Conservation (phyloP, 2,113 vertebrate species). For the Monopterus albus region DNA sequence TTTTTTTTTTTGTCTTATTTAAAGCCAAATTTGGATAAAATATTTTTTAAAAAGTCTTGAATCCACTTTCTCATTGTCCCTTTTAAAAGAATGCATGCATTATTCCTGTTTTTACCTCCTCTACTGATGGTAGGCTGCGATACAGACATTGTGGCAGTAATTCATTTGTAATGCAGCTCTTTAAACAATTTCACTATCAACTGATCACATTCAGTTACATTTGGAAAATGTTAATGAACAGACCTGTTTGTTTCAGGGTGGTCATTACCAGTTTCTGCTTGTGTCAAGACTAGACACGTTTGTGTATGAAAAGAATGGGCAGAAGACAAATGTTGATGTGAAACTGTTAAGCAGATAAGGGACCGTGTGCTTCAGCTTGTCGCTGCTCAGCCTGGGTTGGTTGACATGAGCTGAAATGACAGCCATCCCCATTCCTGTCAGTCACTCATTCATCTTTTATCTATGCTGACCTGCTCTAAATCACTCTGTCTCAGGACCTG, state of each 20-base stretch:
- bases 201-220: not conserved
- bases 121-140: not conserved
- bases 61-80: not conserved
- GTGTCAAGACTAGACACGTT: not conserved
- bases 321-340: not conserved
- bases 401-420: slow-evolving; percentile 64
- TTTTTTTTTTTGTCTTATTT: slow-evolving; percentile 36
- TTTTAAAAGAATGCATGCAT: not conserved
- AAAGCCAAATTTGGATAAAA: slow-evolving; percentile 45
- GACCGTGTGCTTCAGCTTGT: not conserved
- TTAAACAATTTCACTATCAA: not conserved
- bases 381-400: slow-evolving; percentile 3
- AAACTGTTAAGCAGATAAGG: not conserved
- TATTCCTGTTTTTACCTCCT: not conserved
- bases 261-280: not conserved
- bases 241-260: too few relatives aligned
- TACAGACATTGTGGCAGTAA: not conserved
- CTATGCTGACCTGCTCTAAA: slow-evolving; percentile 14
- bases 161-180: not conserved
- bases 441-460: slow-evolving; percentile 44
- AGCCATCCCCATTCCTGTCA: slow-evolving; percentile 67
- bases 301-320: not conserved
- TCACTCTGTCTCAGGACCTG: not conserved
- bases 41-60: not conserved
- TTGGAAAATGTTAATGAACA: not conserved